Base-by-base conservation (phyloP, 2,888 invertebrate genomes). In the Digitonthophagus gazella region DNA sequence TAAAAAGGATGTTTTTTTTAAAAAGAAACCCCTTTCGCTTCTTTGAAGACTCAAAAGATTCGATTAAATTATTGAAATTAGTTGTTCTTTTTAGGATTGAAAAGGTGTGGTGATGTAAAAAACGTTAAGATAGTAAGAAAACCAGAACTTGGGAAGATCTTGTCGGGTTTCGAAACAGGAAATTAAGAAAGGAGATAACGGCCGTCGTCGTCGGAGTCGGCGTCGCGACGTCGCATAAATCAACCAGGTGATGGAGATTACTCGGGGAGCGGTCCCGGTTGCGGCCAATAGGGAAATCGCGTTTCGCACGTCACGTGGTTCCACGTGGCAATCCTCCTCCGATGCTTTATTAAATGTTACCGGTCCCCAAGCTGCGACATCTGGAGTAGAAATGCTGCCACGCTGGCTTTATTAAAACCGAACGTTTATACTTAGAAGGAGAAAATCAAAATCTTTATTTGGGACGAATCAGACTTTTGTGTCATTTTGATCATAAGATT, bases 161-260 rank as follows among this genome's bases (percentile, higher is more conserved):
- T 44, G 28, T 44, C 28, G 11, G 11, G 28, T 8, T 2, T 11
- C 3, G 28, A 44, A 44, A 44, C 28, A 44, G 28, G 28, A 44
- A 44, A 44, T 44, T 44, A 44, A 44, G 28, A 44, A 44, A 44
- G 28, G 28, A 44, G 28, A 44, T 44, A 44, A 44, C 28, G 2
- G 28, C 28, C 28, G 28, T 44, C 22, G 22, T 22, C 28, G 28
- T 44, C 11, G 1, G 28, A 44, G 28, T 6, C 11, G 61, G 19
- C 61, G 18, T 20, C 61, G 18, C 61, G 61, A 20, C 18, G 61
- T 18, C 20, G 61, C 61, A 61, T 61, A 61, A 61, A 61, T 61
- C 61, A 61, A 19, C 19, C 61, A 61, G 61, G 61, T 61, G 61
- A 61, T 61, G 61, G 61, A 61, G 61, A 61, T 61, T 61, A 61